phyloP scores from a whole-genome alignment of 2,113 vertebrate species.

The Chlamydotis undulata region DNA sequence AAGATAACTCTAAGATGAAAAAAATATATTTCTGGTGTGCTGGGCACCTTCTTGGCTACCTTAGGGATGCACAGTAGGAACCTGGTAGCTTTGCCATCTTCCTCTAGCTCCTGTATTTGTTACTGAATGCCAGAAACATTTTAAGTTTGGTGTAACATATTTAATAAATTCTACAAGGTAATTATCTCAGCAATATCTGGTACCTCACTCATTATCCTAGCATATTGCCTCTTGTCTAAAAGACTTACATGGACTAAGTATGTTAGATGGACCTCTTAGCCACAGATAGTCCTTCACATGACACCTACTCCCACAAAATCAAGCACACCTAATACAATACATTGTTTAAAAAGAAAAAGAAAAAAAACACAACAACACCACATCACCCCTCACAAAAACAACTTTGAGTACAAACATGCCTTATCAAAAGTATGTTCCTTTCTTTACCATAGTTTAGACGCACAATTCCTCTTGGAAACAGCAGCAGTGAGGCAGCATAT shows the following conservation, averaged over 20 bases:
- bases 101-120: neutral
- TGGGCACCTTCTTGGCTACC: neutral
- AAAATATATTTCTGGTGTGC: neutral
- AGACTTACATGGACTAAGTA: neutral
- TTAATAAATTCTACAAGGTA: neutral
- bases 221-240: neutral
- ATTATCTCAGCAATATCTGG: neutral
- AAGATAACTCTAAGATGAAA: neutral
- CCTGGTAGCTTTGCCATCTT: neutral
- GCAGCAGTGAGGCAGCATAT: neutral
- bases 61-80: neutral
- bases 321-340: neutral
- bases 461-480: neutral
- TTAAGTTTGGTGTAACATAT: neutral
- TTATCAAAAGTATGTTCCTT: neutral
- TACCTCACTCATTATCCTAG: neutral
- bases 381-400: neutral
- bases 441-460: neutral
- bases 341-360: neutral
- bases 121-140: neutral
- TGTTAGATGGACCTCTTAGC: neutral
- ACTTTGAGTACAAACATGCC: neutral
- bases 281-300: neutral
- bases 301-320: neutral
- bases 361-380: neutral